A percentile compares a stretch with the other conserved stretches of the same genome.
Conservation (phyloP, 2,797 vertebrate species). For the Lepus oiostolus region DNA sequence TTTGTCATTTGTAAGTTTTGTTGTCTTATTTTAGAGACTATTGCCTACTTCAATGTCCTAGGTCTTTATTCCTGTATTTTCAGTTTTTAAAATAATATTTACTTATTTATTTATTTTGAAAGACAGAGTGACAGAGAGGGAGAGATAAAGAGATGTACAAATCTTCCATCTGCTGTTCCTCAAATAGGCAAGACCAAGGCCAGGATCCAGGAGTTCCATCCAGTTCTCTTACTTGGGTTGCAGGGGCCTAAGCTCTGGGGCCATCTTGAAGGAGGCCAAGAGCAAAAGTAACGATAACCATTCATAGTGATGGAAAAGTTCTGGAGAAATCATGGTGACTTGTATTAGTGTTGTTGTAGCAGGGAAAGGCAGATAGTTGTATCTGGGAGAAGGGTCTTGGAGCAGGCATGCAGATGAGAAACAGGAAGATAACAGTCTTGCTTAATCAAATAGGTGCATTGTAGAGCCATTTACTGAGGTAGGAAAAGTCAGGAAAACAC, state of each 20-base stretch:
- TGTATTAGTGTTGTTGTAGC: background rate
- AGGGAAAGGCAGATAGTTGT: background rate
- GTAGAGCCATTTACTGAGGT: background rate
- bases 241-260: too few species aligned
- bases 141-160: too few species aligned
- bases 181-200: too few species aligned
- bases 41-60: background rate
- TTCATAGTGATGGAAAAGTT: background rate
- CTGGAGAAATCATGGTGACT: background rate
- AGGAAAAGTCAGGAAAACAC: background rate
- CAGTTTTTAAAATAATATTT: background rate
- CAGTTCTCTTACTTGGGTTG: too few species aligned
- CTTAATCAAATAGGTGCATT: background rate
- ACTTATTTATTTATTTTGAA: too few species aligned
- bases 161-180: too few species aligned
- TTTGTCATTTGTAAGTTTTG: background rate
- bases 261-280: background rate
- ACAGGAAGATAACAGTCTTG: background rate
- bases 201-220: too few species aligned
- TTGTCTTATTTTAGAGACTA: background rate
- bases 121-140: too few species aligned
- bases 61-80: constrained; percentile 5
- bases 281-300: background rate
- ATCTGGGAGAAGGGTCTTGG: background rate
- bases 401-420: background rate